These are phyloP conservation scores for Seladonia tumulorum DNA, from an alignment of 2,888 invertebrate species.

Conservation along the genomic window DNA sequence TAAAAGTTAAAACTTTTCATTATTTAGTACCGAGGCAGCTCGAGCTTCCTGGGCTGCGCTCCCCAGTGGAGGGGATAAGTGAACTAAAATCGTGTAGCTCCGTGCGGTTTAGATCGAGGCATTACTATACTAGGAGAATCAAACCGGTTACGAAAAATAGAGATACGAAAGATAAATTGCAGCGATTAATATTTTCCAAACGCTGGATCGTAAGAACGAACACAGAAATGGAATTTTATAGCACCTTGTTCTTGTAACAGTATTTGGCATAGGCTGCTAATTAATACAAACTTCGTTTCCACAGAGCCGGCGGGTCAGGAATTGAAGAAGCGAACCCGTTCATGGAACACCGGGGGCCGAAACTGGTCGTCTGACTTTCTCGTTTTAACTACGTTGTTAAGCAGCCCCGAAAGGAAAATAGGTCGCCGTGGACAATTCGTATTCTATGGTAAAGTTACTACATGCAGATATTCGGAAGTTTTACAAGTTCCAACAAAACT, in stretches of 20 bases:
- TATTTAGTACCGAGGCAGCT: too few species aligned
- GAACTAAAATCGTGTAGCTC: too few species aligned
- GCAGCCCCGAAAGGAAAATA: slow-evolving; percentile 11
- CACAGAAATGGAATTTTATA: neutral
- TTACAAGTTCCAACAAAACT: slow-evolving; percentile 17
- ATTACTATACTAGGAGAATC: too few species aligned
- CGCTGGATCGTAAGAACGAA: too few species aligned
- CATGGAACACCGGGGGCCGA: neutral
- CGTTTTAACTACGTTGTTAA: slow-evolving; percentile 2
- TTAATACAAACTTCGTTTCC: slow-evolving; percentile 4
- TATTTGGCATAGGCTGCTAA: neutral
- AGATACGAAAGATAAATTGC: neutral
- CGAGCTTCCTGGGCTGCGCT: too few species aligned
- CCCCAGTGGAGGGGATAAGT: too few species aligned
- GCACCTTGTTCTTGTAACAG: too few species aligned
- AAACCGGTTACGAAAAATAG: too few species aligned
- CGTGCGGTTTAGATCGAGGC: too few species aligned
- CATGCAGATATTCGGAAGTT: slow-evolving; percentile 11
- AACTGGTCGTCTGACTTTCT: slow-evolving; percentile 8
- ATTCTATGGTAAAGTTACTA: slow-evolving; percentile 20
- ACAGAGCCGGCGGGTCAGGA: too few species aligned
- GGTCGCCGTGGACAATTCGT: slow-evolving; percentile 11
- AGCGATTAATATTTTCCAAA: neutral
- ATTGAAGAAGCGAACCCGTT: neutral
- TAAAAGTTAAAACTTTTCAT: too few species aligned